Evolutionary conservation across 2,113 vertebrate genomes (phyloP), one percentile per base, ranked within the genome.

Genomic region (Petromus typicus): DNA sequence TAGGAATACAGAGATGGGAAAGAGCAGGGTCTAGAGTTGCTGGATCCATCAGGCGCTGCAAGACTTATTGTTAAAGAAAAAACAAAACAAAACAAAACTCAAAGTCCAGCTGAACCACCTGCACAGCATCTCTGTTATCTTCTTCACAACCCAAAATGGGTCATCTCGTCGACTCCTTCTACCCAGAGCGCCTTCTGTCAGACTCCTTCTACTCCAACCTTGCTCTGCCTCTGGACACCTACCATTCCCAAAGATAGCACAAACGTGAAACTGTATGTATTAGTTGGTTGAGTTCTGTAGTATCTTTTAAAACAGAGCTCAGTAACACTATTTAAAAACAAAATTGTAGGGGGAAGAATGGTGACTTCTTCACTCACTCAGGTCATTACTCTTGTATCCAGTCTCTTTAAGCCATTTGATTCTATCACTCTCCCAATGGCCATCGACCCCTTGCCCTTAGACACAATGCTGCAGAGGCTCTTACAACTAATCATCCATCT

Each of bases 241-340:
- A 67, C 17, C 79, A 94, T n/a, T 67, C 81, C 59, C 90, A 91
- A 93, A 92, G 56, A 85, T 6, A 56, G 43, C 10, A 90, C 51
- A 92, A 94, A 14, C 61, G 85, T 6, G 32, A 8, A 90, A 91
- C 56, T 16, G 13, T 32, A 92, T 1, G 81, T 40, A 91, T 67
- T 66, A 67, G 67, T 16, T 64, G 43, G 40, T 61, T 91, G 22
- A 48, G 23, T 87, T 97, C 54, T 91, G 37, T 32, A 43, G 37
- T 63, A 48, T 81, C 93, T 94, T 86, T 83, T 13, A 32, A 86
- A 95, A 94, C 34, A 56, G 23, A 93, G 22, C 34, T 79, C 48
- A 95, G 86, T 79, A 91, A 90, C 80, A 34, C 7, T 56, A 13
- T 66, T 87, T 40, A 51, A 30, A 89, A 86, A 76, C 56, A 94